These are phyloP conservation scores for Sebastes cheni DNA, from an alignment of 2,797 vertebrate species.

Conservation along the genomic window DNA sequence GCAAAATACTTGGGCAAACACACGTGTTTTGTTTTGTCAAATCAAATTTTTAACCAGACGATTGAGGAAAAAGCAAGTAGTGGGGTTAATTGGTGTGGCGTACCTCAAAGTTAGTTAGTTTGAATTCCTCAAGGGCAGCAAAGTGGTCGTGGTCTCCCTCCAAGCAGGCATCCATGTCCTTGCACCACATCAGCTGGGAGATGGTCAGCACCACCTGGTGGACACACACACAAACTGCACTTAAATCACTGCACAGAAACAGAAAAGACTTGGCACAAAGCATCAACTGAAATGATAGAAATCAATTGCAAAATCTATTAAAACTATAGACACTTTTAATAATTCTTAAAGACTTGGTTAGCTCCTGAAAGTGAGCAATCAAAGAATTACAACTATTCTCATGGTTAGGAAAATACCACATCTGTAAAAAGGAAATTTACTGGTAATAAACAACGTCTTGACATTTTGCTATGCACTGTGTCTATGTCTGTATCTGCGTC, in stretches of 20 bases:
- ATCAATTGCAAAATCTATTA: background rate
- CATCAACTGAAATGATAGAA: background rate
- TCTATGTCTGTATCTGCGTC: too few species aligned
- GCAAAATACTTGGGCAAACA: background rate
- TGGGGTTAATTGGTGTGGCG: background rate
- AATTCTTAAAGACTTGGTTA: background rate
- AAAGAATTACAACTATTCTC: background rate
- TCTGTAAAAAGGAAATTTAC: background rate
- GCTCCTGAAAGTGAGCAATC: background rate
- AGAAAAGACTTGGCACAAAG: background rate
- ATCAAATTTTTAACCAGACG: background rate
- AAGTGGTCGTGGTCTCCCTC: conserved; percentile 76
- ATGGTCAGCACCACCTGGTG: conserved; percentile 89
- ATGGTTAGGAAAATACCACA: background rate
- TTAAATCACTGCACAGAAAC: background rate
- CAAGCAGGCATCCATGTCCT: conserved; percentile 85
- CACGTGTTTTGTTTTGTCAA: background rate
- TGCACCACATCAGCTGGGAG: conserved; percentile 92
- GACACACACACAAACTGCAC: conserved; percentile 15
- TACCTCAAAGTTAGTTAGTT: conserved; percentile 86
- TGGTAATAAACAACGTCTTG: background rate
- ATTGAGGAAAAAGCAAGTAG: background rate
- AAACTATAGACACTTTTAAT: background rate
- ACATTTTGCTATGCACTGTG: background rate
- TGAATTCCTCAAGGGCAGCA: conserved; percentile 84